Conservation (phyloP, 2,797 vertebrate genomes). For the Hapalemur alaotrensis region DNA sequence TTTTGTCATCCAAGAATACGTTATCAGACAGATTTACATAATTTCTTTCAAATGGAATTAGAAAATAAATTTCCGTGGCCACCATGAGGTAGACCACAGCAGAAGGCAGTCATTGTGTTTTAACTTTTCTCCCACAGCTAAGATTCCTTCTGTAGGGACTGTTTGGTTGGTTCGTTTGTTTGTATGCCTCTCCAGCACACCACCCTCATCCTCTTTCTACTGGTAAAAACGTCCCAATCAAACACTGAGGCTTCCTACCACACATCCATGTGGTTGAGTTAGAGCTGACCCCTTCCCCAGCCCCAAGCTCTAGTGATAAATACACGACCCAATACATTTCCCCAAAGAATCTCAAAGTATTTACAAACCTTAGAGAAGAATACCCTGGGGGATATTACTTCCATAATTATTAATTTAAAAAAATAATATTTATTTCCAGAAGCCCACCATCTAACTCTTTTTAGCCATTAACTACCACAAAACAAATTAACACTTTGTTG, state of each 20-base stretch:
- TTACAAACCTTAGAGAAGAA: conserved; percentile 45
- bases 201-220: neutral
- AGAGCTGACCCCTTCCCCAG: neutral
- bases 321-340: neutral
- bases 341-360: conserved; percentile 35
- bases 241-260: neutral
- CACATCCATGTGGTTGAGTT: neutral
- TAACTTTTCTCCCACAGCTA: neutral
- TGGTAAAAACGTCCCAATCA: neutral
- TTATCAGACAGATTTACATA: conserved; percentile 58
- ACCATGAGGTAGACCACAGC: neutral
- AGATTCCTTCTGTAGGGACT: neutral
- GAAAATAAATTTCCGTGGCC: conserved; percentile 45
- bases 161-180: neutral
- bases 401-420: conserved; percentile 26
- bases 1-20: conserved; percentile 47
- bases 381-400: neutral
- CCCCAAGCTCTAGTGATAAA: neutral
- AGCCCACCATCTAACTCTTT: neutral
- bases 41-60: conserved; percentile 54
- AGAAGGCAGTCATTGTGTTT: neutral
- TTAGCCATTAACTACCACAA: neutral
- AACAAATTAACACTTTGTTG: neutral
- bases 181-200: neutral
- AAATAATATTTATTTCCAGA: neutral